Conservation (phyloP, 64 coral and sea anemone species). For the Montipora sp. region DNA sequence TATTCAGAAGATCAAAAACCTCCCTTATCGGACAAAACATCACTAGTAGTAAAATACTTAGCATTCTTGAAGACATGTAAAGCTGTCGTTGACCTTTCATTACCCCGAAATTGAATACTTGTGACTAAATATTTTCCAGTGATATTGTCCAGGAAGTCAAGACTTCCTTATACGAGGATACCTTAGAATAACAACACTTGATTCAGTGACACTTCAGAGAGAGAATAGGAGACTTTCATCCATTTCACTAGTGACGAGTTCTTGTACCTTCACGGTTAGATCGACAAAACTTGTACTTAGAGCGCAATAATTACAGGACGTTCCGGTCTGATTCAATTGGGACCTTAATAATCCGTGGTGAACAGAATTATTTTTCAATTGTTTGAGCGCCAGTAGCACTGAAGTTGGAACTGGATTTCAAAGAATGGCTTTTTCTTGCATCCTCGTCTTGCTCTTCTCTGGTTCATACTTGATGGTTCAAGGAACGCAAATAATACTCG, state of each 20-base stretch:
- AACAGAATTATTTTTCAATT: neutral
- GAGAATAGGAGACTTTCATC: neutral
- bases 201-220: neutral
- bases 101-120: neutral
- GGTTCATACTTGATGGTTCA: neutral
- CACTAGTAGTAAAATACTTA: too few relatives aligned
- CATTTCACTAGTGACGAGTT: neutral
- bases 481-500: neutral
- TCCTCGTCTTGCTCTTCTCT: neutral
- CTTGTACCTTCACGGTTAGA: neutral
- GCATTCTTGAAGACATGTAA: too few relatives aligned
- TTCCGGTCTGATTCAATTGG: neutral
- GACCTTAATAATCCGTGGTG: neutral
- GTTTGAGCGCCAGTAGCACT: neutral
- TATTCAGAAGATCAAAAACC: too few relatives aligned
- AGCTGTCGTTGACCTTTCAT: too few relatives aligned
- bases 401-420: too few relatives aligned
- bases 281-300: neutral
- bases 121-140: neutral
- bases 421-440: neutral
- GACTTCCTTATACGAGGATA: neutral
- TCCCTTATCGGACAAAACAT: neutral
- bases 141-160: neutral
- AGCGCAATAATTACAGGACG: neutral
- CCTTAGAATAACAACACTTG: neutral